Evolutionary conservation across 2,797 vertebrate species (phyloP).

Genomic region (Onychomys arenicola): DNA sequence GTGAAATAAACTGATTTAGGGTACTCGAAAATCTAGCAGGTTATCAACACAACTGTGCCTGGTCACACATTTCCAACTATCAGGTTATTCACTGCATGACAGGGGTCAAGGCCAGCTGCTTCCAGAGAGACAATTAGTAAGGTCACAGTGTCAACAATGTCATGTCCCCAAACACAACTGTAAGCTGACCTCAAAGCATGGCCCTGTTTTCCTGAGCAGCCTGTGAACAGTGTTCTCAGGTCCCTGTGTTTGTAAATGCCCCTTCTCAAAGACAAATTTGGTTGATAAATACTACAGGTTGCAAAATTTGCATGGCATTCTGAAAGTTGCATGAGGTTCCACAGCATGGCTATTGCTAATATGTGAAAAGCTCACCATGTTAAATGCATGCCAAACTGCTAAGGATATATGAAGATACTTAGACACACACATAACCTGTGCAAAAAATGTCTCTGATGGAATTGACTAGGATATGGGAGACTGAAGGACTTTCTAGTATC

Average conservation of each 20-base stretch:
- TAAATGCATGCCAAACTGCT: neutral
- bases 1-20: neutral
- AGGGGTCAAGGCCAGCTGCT: constrained; percentile 7
- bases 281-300: constrained; percentile 26
- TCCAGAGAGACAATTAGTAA: constrained; percentile 45
- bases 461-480: constrained; percentile 34
- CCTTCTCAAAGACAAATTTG: neutral
- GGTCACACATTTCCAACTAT: constrained; percentile 33
- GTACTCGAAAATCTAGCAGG: constrained; percentile 1
- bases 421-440: constrained; percentile 30
- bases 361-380: neutral
- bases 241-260: neutral
- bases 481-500: neutral
- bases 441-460: neutral
- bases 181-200: constrained; percentile 30
- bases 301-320: constrained; percentile 7
- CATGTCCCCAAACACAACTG: neutral
- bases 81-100: constrained; percentile 53
- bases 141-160: constrained; percentile 25
- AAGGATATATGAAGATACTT: neutral
- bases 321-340: constrained; percentile 21
- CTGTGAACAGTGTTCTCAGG: constrained; percentile 19
- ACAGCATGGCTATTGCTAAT: constrained; percentile 4
- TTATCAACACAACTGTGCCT: constrained; percentile 52
- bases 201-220: neutral